Conservation (phyloP, 37 sponge, comb jelly and placozoan species). For the Lycopodina hypogea region DNA sequence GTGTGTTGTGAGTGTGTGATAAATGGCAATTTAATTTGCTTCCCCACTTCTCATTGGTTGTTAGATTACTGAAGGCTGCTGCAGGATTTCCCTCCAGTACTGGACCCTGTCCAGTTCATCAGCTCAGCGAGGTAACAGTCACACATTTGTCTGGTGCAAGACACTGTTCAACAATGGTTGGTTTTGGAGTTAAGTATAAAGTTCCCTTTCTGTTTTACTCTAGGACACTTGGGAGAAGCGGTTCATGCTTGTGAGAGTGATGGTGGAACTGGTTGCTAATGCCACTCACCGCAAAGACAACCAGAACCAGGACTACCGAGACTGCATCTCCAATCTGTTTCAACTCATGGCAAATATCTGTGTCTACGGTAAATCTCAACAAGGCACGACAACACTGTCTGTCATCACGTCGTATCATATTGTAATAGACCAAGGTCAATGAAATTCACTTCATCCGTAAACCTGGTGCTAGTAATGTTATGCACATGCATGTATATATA, state of each 20-base stretch:
- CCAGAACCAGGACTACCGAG: conserved; percentile 25
- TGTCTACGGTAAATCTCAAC: conserved; percentile 14
- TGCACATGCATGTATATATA: background rate
- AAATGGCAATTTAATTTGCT: too few relatives aligned
- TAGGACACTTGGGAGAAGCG: conserved; percentile 68
- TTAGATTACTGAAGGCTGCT: conserved; percentile 66
- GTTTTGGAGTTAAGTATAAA: background rate
- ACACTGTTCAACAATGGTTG: background rate
- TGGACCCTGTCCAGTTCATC: background rate
- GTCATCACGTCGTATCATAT: too few relatives aligned
- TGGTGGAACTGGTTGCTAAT: conserved; percentile 49
- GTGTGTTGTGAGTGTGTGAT: too few relatives aligned
- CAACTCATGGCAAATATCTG: conserved; percentile 29
- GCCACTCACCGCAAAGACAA: conserved; percentile 15
- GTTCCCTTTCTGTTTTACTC: background rate
- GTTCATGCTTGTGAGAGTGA: conserved; percentile 22
- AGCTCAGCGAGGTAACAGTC: background rate
- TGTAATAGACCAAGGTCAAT: too few relatives aligned
- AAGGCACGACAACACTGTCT: background rate
- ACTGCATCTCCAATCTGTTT: conserved; percentile 37
- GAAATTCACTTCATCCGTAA: too few relatives aligned
- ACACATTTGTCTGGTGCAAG: background rate
- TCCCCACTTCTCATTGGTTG: too few relatives aligned
- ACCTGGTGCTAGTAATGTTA: too few relatives aligned
- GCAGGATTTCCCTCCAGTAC: conserved; percentile 50